phyloP scores from a whole-genome alignment of 2,888 invertebrate genomes.

The Xylota segnis region DNA sequence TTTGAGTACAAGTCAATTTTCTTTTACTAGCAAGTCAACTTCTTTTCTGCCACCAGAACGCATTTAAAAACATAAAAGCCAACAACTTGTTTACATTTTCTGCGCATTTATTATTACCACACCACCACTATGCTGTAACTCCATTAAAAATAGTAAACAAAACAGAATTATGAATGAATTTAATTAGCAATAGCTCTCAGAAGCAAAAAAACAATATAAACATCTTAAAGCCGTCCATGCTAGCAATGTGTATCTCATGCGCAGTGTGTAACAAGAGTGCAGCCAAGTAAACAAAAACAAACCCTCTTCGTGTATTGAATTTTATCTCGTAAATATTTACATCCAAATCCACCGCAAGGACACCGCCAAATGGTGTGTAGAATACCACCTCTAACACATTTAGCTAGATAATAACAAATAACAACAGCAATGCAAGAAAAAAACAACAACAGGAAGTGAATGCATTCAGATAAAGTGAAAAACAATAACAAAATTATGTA shows the following conservation, averaged over 20 bases:
- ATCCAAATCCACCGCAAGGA: constrained; percentile 5
- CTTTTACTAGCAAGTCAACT: background rate
- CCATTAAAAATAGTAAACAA: background rate
- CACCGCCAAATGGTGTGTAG: constrained; percentile 4
- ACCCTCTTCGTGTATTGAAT: constrained; percentile 6
- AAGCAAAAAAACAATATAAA: background rate
- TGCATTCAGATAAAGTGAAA: background rate
- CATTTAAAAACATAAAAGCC: background rate
- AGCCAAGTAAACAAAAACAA: constrained; percentile 12
- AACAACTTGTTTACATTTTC: background rate
- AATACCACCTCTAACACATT: background rate
- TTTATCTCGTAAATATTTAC: constrained; percentile 39
- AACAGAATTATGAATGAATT: background rate
- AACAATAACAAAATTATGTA: constrained; percentile 16
- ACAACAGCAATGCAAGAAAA: background rate
- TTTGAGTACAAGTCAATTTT: too few relatives aligned
- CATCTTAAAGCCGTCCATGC: background rate
- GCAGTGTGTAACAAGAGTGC: background rate
- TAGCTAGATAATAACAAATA: constrained; percentile 3
- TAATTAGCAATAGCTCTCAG: background rate
- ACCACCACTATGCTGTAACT: background rate
- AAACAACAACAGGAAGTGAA: constrained; percentile 12
- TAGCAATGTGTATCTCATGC: background rate
- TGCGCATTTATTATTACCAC: background rate
- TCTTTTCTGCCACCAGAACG: background rate